phyloP scores from a whole-genome alignment of 2,113 vertebrate genomes.

The Cyprinodon variegatus region DNA sequence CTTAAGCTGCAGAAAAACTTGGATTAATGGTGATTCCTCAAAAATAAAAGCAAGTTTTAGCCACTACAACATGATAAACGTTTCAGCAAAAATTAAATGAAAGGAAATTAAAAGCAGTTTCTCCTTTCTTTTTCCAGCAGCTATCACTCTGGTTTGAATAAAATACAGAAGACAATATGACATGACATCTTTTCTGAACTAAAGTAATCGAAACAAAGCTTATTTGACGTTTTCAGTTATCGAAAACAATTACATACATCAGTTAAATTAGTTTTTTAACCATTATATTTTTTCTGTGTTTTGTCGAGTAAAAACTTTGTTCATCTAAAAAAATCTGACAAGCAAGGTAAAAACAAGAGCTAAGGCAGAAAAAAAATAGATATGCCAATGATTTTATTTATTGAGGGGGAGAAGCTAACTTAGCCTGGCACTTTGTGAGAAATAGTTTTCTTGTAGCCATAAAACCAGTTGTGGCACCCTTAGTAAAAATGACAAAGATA shows the following conservation, averaged over 20 bases:
- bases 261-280: too few relatives aligned
- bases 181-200: neutral
- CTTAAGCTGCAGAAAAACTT: neutral
- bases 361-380: neutral
- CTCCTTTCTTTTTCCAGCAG: neutral
- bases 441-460: neutral
- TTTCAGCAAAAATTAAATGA: neutral
- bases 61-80: slow-evolving; percentile 37
- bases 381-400: neutral
- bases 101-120: neutral
- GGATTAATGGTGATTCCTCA: slow-evolving; percentile 4
- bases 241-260: neutral
- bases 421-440: neutral
- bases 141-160: neutral
- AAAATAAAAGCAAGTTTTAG: slow-evolving; percentile 31
- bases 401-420: neutral
- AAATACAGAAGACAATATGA: neutral
- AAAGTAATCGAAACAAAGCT: neutral
- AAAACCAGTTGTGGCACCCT: neutral
- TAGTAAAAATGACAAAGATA: neutral
- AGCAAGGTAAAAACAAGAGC: too few relatives aligned
- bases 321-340: too few relatives aligned
- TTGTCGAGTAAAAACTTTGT: too few relatives aligned
- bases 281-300: too few relatives aligned
- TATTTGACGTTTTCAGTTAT: slow-evolving; percentile 25